Evolutionary conservation across 2,797 vertebrate species (phyloP), one percentile per base, ranked within the genome.

Genomic region (Phoebastria nigripes): DNA sequence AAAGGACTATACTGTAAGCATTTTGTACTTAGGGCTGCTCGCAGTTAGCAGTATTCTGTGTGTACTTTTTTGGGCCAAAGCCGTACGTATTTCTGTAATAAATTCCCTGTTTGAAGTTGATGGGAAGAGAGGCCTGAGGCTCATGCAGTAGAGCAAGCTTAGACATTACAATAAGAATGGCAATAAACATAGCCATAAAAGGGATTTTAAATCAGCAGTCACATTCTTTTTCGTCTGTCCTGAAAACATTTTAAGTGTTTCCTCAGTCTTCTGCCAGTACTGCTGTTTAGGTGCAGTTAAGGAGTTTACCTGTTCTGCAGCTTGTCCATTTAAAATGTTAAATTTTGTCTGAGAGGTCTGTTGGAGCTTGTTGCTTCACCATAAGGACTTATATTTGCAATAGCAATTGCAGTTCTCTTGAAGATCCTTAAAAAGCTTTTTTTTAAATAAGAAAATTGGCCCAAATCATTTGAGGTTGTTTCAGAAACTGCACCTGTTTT

Each of bases 131-230:
- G 72, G 83, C 93, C 94, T 41, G 86, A 92, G 90, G 86, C 89
- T 96, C 63, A 66, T 41, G 83, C 65, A 82, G 56, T 33, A 77
- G 72, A 91, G 85, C 79, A 94, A 87, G 89, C 90, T 79, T 76
- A 87, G 83, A 70, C 74, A 59, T 82, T 84, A 73, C 90, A 89
- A 55, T 92, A 92, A 87, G 78, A 93, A 82, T 58, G 47, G 47
- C 92, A 92, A 90, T 96, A 94, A 96, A 94, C 3, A 5, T 62
- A 82, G 37, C 63, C 39, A 73, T 93, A 87, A 96, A 96, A 70
- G 47, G 46, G 55, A 70, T 74, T 94, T 94, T 24, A 92, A 87
- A 92, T 87, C 86, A 82, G 70, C 77, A 84, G 58, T 73, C 39
- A 18, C 22, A 4, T 63, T 62, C 47, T 52, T 54, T 11, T 37